These are phyloP conservation scores for Hucho hucho DNA, from an alignment of 2,113 vertebrate species.

Conservation along the genomic window DNA sequence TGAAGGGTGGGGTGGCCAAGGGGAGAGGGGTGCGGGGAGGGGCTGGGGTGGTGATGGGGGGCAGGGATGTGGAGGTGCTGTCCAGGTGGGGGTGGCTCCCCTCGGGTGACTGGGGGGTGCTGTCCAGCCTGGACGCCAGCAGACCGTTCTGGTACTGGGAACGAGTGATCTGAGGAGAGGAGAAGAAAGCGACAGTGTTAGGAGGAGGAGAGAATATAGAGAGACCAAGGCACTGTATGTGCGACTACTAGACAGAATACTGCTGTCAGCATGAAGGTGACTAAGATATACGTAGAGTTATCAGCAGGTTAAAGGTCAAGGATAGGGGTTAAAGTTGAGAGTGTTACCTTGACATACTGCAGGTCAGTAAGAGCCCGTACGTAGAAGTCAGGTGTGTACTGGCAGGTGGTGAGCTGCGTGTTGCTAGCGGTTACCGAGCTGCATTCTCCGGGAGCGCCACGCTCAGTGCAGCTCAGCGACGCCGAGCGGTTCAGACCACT, in stretches of 20 bases:
- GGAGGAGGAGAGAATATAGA: background rate
- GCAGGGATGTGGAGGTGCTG: constrained; percentile 29
- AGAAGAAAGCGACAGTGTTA: background rate
- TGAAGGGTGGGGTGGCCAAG: constrained; percentile 56
- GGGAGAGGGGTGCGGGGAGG: constrained; percentile 18
- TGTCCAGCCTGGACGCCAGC: constrained; percentile 87
- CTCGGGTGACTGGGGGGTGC: constrained; percentile 84
- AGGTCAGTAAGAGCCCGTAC: constrained; percentile 88
- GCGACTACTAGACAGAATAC: background rate
- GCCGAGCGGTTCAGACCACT: constrained; percentile 85
- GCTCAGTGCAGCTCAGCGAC: constrained; percentile 84
- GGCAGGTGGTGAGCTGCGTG: constrained; percentile 76
- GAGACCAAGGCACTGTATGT: background rate
- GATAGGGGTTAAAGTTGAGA: constrained; percentile 28
- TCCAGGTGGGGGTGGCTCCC: constrained; percentile 68
- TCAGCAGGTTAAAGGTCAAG: background rate
- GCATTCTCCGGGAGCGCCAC: constrained; percentile 67
- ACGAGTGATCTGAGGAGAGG: constrained; percentile 78
- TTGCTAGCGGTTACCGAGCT: constrained; percentile 73
- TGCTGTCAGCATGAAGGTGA: background rate
- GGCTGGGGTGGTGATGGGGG: constrained; percentile 37
- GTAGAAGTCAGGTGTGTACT: constrained; percentile 91
- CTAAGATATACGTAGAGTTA: background rate
- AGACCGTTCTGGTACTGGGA: constrained; percentile 94
- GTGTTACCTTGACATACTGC: constrained; percentile 88